Base-by-base conservation (phyloP, 2,113 vertebrate genomes). In the Macquaria australasica region DNA sequence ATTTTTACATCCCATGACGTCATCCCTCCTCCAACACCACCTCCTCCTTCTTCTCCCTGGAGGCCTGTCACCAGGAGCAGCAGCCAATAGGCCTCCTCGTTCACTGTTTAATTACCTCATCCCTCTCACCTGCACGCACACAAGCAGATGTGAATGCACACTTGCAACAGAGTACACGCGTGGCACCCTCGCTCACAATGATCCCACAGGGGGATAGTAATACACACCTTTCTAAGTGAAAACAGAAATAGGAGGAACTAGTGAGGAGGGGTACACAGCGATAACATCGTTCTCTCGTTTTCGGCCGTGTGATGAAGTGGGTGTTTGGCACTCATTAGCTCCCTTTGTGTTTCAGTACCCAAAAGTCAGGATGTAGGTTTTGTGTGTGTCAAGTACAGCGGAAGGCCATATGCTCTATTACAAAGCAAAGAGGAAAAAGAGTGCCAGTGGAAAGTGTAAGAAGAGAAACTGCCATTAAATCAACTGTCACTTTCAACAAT, bases 401-500 rank as follows among this genome's bases (percentile, higher is more conserved):
- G 91, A 93, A 91, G 72, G 81, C 62, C 77, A 41, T 41, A 37
- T 76, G 73, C 67, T 77, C 28, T 48, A 62, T 68, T 84, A 87
- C 75, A 79, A 89, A 55, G 34, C 50, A 43, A 75, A 80, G 50
- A 63, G 92, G 90, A 87, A 90, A 71, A 73, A 72, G 81, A 83
- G 83, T 50, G 78, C 31, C 81, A n/a, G 1, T 28, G 74, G 64
- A 66, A 81, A 85, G 4, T 48, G 66, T 9, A 45, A 78, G 58
- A 80, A 93, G 81, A 67, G 20, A 90, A 90, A 87, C 60, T 25
- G 63, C 34, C 74, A 68, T 77, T 91, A 72, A 71, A 87, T 87
- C 31, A 89, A 83, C 62, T 77, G 84, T 86, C 87, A 90, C 77
- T 90, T 93, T 80, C 59, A 89, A 91, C 83, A 93, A 89, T 86